A percentile compares a stretch with the other conserved stretches of the same genome.
phyloP scores from a whole-genome alignment of 2,797 vertebrate species.

The Esox masquinongy region DNA sequence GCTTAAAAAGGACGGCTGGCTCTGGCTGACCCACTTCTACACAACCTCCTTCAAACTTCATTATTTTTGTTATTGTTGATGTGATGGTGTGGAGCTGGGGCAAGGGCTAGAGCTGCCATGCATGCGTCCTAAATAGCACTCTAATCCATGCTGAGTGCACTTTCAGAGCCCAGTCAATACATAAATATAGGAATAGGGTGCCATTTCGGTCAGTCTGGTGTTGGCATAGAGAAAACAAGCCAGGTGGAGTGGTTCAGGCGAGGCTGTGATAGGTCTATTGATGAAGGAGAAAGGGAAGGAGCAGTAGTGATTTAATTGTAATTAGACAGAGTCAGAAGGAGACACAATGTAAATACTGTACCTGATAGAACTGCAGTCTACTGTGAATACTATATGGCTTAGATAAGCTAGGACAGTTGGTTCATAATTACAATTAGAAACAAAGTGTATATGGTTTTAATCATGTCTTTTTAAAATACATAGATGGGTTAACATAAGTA shows the following conservation, averaged over 20 bases:
- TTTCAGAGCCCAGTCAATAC: not conserved
- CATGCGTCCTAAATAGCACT: not conserved
- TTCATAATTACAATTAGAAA: not conserved
- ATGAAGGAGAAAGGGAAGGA: not conserved
- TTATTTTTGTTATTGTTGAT: conserved; percentile 51
- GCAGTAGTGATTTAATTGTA: not conserved
- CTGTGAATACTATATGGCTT: not conserved
- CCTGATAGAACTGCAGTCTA: not conserved
- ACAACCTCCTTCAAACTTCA: conserved; percentile 48
- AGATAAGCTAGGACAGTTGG: not conserved
- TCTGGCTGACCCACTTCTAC: conserved; percentile 60
- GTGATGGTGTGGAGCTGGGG: conserved; percentile 21
- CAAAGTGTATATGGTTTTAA: not conserved
- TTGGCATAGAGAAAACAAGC: not conserved
- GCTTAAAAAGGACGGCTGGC: conserved; percentile 41
- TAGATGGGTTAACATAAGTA: not conserved
- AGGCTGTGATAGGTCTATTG: conserved; percentile 12
- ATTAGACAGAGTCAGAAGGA: not conserved
- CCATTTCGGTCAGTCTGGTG: not conserved
- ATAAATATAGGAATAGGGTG: not conserved
- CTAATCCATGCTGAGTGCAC: not conserved
- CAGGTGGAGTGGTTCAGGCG: conserved; percentile 2
- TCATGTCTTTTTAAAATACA: not conserved
- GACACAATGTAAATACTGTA: not conserved
- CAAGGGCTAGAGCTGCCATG: not conserved